These are phyloP conservation scores for Parnassius orleans DNA, from an alignment of 2,888 invertebrate species.

Conservation along the genomic window DNA sequence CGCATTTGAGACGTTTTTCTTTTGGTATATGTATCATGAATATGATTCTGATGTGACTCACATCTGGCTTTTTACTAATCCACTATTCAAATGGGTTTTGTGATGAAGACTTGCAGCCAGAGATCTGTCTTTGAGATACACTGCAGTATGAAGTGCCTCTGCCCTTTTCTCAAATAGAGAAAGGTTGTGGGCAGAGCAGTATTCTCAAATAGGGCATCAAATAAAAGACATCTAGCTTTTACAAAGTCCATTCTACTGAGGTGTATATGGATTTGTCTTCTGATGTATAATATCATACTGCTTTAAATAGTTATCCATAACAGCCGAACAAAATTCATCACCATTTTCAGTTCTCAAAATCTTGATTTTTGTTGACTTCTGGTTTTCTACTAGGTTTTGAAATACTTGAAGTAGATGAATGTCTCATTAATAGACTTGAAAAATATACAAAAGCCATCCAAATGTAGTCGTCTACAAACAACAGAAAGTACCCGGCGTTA, in stretches of 20 bases:
- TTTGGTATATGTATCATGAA: too few species aligned
- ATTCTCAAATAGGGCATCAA: not conserved
- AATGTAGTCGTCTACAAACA: too few species aligned
- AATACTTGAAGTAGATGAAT: not conserved
- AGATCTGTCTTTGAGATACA: not conserved
- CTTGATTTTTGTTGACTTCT: slow-evolving; percentile 29
- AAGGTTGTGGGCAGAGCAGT: too few species aligned
- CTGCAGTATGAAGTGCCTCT: not conserved
- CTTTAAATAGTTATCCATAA: not conserved
- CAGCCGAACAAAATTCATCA: not conserved
- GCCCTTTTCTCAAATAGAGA: too few species aligned
- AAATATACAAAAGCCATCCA: too few species aligned
- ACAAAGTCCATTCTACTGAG: not conserved
- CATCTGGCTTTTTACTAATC: too few species aligned
- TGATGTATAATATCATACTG: not conserved
- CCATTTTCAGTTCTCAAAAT: slow-evolving; percentile 33
- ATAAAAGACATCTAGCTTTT: not conserved
- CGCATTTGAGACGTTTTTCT: too few species aligned
- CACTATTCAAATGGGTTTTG: too few species aligned
- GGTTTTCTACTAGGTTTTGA: not conserved
- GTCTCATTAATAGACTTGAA: too few species aligned
- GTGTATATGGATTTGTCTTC: not conserved
- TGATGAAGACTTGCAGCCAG: too few species aligned
- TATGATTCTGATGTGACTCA: too few species aligned
- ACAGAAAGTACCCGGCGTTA: too few species aligned